Percentiles rank a stretch among this genome's conserved stretches.
Conservation (phyloP, 2,888 invertebrate genomes). For the Therioaphis trifolii region DNA sequence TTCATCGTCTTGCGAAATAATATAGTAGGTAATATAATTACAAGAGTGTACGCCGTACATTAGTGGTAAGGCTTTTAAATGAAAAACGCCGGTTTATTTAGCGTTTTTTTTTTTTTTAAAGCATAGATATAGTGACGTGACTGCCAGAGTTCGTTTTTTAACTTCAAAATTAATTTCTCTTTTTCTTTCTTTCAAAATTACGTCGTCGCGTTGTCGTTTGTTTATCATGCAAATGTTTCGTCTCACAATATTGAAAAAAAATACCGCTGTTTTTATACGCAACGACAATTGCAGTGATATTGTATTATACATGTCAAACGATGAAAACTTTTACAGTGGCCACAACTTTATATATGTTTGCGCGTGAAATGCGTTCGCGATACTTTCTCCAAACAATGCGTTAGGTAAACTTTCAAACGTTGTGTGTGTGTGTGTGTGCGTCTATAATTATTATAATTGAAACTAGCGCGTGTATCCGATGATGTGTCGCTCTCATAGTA, state of each 20-base stretch:
- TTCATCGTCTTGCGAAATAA: background rate
- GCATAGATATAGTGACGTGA: too few relatives aligned
- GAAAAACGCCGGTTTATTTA: too few relatives aligned
- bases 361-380: background rate
- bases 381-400: background rate
- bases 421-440: background rate
- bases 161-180: background rate
- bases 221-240: slow-evolving; percentile 4
- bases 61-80: too few relatives aligned
- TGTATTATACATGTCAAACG: background rate
- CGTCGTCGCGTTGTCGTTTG: background rate
- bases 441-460: background rate
- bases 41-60: too few relatives aligned
- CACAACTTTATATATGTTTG: background rate
- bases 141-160: background rate
- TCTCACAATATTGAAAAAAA: background rate
- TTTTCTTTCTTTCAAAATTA: background rate
- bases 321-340: background rate
- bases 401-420: background rate
- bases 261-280: background rate
- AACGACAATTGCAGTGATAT: background rate
- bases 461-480: too few relatives aligned
- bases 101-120: too few relatives aligned
- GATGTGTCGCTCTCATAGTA: too few relatives aligned
- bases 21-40: background rate